Conservation (phyloP, 2,113 vertebrate genomes). For the Cinclus cinclus region DNA sequence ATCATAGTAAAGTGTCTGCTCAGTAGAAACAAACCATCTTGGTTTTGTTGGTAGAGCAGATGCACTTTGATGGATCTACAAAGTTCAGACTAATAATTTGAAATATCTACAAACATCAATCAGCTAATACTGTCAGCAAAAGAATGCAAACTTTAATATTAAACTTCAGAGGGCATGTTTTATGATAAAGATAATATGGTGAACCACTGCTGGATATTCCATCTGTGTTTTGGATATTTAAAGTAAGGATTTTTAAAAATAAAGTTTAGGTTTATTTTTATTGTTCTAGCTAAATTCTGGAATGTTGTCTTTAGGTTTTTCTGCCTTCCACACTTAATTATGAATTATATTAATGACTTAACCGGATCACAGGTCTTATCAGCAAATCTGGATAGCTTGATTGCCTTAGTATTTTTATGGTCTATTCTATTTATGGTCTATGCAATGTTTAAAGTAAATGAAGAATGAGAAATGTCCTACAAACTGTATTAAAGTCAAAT, state of each 20-base stretch:
- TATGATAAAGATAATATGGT: background rate
- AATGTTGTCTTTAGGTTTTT: background rate
- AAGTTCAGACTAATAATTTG: background rate
- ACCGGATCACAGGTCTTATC: background rate
- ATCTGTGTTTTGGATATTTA: slow-evolving; percentile 6
- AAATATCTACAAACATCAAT: slow-evolving; percentile 11
- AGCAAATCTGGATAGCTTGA: background rate
- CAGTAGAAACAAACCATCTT: background rate
- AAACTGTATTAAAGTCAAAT: background rate
- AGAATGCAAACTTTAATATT: slow-evolving; percentile 16
- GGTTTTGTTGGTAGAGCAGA: slow-evolving; percentile 22
- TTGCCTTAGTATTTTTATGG: background rate
- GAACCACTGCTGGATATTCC: background rate
- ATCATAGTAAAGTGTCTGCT: background rate
- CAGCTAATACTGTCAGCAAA: background rate
- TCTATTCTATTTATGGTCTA: background rate
- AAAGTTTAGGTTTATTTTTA: background rate
- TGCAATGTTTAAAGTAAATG: background rate
- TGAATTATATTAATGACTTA: background rate
- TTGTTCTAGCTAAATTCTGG: background rate
- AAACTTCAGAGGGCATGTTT: background rate
- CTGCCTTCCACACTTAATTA: background rate
- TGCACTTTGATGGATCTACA: background rate
- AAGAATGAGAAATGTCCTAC: background rate
- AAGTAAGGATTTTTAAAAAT: background rate